A percentile compares a stretch with the other conserved stretches of the same genome.
Evolutionary conservation across 2,888 invertebrate species (phyloP).

Genomic region (Molanna angustata): DNA sequence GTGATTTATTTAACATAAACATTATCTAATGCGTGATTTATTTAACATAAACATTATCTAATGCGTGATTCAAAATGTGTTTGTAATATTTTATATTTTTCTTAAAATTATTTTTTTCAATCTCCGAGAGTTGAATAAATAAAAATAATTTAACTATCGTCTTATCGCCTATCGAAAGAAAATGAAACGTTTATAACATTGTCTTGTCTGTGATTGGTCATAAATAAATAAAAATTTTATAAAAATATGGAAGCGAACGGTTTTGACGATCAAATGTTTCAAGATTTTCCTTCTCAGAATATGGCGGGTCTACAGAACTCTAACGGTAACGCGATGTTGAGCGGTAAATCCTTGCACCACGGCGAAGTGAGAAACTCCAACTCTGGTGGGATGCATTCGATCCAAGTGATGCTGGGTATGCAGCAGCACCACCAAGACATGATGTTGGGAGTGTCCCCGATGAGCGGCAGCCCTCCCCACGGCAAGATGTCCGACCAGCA

Average conservation of each 20-base stretch:
- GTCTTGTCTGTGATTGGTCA: too few species aligned
- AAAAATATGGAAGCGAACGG: slow-evolving; percentile 62
- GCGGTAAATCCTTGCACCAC: slow-evolving; percentile 38
- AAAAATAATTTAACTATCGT: too few species aligned
- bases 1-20: too few species aligned
- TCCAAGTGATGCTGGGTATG: slow-evolving; percentile 68
- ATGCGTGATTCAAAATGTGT: too few species aligned
- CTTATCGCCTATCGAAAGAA: too few species aligned
- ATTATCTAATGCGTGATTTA: too few species aligned
- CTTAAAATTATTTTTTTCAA: too few species aligned
- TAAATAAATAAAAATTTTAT: too few species aligned
- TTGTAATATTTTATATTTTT: too few species aligned
- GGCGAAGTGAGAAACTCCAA: slow-evolving; percentile 41
- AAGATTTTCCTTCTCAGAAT: slow-evolving; percentile 64
- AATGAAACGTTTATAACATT: too few species aligned
- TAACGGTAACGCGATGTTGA: slow-evolving; percentile 36
- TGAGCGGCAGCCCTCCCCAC: slow-evolving; percentile 44
- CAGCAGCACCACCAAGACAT: slow-evolving; percentile 47
- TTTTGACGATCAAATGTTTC: slow-evolving; percentile 79
- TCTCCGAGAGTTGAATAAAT: slow-evolving; percentile 1
- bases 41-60: too few species aligned
- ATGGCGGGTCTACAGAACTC: slow-evolving; percentile 51
- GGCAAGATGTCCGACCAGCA: slow-evolving; percentile 45
- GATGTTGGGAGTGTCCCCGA: slow-evolving; percentile 38
- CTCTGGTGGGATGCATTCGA: slow-evolving; percentile 58